Evolutionary conservation across 2,113 vertebrate genomes (phyloP).

Genomic region (Crotalus tigris): DNA sequence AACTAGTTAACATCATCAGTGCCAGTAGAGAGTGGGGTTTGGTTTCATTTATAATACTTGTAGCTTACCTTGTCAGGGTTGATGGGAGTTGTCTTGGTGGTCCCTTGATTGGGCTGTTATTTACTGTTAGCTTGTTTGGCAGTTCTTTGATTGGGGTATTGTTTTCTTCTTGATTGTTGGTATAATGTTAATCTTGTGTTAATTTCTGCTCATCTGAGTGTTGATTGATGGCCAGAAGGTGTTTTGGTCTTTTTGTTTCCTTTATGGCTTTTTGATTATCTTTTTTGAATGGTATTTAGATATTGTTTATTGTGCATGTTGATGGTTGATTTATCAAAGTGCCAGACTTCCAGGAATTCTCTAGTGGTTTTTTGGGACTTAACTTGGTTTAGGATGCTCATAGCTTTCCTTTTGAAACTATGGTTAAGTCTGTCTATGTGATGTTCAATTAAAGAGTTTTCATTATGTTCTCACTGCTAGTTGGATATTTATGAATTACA

Average conservation of each 20-base stretch:
- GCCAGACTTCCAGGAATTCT: not conserved
- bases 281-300: not conserved
- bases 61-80: not conserved
- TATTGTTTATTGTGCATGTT: not conserved
- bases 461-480: not conserved
- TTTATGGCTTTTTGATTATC: not conserved
- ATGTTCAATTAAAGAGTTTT: not conserved
- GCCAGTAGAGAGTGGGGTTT: not conserved
- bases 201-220: not conserved
- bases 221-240: not conserved
- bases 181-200: not conserved
- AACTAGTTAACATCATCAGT: not conserved
- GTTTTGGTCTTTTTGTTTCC: not conserved
- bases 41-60: not conserved
- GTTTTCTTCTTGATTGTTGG: not conserved
- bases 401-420: not conserved
- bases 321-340: not conserved
- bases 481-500: not conserved
- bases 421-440: not conserved
- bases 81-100: not conserved
- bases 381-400: not conserved
- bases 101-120: not conserved
- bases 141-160: not conserved
- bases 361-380: not conserved
- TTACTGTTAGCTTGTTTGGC: not conserved